A percentile compares a stretch with the other conserved stretches of the same genome.
Evolutionary conservation across 2,888 invertebrate species (phyloP).

Genomic region (Loripinus fragilis): DNA sequence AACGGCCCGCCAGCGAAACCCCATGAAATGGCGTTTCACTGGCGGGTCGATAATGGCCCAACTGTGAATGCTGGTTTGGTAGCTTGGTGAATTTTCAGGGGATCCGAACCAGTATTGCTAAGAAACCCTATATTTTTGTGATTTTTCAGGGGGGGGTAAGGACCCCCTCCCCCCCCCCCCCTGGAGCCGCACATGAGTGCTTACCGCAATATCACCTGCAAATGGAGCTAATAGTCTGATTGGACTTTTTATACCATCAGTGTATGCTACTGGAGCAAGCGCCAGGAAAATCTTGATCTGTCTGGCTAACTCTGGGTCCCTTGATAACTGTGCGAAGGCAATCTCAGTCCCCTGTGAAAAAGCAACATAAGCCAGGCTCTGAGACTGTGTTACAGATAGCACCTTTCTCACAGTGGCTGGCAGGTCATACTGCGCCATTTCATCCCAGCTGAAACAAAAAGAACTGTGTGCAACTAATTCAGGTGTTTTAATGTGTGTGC

Average conservation of each 20-base stretch:
- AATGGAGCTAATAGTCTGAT: slow-evolving; percentile 71
- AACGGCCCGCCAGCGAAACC: too few relatives aligned
- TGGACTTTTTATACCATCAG: slow-evolving; percentile 73
- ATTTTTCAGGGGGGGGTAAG: too few relatives aligned
- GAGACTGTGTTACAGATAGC: slow-evolving; percentile 85
- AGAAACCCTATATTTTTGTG: too few relatives aligned
- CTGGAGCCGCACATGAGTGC: too few relatives aligned
- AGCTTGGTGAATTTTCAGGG: too few relatives aligned
- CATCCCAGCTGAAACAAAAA: slow-evolving; percentile 89
- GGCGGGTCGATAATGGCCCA: too few relatives aligned
- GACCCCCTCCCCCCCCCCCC: too few relatives aligned
- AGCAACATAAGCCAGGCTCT: slow-evolving; percentile 90
- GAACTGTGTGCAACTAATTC: too few relatives aligned
- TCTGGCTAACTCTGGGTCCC: slow-evolving; percentile 70
- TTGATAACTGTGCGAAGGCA: slow-evolving; percentile 79
- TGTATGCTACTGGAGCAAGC: slow-evolving; percentile 83
- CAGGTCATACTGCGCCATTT: slow-evolving; percentile 93
- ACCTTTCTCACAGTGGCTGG: slow-evolving; percentile 90
- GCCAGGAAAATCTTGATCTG: slow-evolving; percentile 82
- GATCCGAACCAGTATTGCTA: too few relatives aligned
- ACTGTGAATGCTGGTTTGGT: too few relatives aligned
- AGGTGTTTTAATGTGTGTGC: too few relatives aligned
- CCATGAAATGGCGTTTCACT: too few relatives aligned
- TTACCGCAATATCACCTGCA: slow-evolving; percentile 67
- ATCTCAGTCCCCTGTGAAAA: slow-evolving; percentile 92